Conservation (phyloP, 92 coral and sea anemone genomes). For the Plumapathes pennacea region DNA sequence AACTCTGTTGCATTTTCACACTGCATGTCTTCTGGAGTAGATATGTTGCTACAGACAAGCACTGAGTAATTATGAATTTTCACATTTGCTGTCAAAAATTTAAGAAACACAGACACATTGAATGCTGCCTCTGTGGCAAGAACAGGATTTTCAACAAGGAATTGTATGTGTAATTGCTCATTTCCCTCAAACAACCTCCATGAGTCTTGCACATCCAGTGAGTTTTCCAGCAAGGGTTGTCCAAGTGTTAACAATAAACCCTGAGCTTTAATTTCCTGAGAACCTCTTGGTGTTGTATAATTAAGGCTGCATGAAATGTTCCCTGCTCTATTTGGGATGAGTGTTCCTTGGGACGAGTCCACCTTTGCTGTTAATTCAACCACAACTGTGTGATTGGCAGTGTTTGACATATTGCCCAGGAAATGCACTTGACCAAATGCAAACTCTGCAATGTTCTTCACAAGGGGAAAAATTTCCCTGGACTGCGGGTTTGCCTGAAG, state of each 20-base stretch:
- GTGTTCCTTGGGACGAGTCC: constrained; percentile 27
- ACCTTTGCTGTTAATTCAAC: constrained; percentile 52
- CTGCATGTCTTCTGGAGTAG: constrained; percentile 8
- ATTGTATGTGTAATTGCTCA: constrained; percentile 21
- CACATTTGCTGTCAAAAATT: constrained; percentile 19
- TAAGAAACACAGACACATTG: constrained; percentile 26
- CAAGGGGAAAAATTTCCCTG: constrained; percentile 19
- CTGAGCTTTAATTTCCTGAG: constrained; percentile 18
- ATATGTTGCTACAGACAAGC: constrained; percentile 32
- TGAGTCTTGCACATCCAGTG: constrained; percentile 13
- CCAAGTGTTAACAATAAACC: constrained; percentile 41
- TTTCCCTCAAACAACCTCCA: constrained; percentile 58
- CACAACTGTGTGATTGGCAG: constrained; percentile 18
- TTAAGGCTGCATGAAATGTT: constrained; percentile 48
- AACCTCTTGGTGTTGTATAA: constrained; percentile 50
- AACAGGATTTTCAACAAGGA: constrained; percentile 60
- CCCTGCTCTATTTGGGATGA: constrained; percentile 48
- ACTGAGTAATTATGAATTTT: constrained; percentile 10
- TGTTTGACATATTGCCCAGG: constrained; percentile 17
- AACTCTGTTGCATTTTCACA: no score
- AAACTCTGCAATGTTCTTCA: constrained; percentile 57
- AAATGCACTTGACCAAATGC: constrained; percentile 53
- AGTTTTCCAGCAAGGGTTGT: constrained; percentile 57
- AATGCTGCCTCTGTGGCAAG: constrained; percentile 55
- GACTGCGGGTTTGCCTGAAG: constrained; percentile 20